Evolutionary conservation across 2,113 vertebrate species (phyloP).

Genomic region (Alethe diademata): DNA sequence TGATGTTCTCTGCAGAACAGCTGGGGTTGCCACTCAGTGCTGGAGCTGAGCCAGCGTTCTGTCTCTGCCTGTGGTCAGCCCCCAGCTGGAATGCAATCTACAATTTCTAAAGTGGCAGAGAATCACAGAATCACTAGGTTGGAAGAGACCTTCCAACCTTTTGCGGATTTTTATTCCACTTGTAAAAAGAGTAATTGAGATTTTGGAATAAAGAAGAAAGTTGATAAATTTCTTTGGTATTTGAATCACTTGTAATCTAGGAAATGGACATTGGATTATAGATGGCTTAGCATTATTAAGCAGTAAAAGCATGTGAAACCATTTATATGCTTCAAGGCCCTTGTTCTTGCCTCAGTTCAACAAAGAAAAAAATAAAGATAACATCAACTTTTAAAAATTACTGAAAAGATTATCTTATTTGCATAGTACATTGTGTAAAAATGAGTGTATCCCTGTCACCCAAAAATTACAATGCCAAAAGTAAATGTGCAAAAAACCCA

Average conservation of each 20-base stretch:
- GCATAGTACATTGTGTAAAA: neutral
- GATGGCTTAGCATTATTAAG: constrained; percentile 14
- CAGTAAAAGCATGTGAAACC: neutral
- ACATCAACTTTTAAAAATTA: neutral
- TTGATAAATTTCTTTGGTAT: constrained; percentile 11
- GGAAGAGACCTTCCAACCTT: no score
- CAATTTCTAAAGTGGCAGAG: neutral
- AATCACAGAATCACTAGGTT: no score
- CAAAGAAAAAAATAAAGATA: neutral
- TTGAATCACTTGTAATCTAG: constrained; percentile 6
- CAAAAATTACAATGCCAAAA: neutral
- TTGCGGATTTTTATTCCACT: neutral
- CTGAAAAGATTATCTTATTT: neutral
- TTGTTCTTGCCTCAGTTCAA: neutral
- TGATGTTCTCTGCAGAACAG: neutral
- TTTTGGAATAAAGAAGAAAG: constrained; percentile 26
- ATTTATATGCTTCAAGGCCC: neutral
- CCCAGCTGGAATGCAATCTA: neutral
- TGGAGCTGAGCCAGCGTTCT: neutral
- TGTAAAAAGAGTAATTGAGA: constrained; percentile 15
- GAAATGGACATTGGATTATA: constrained; percentile 21
- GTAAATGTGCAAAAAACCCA: neutral
- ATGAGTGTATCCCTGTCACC: fast-evolving
- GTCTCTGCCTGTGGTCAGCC: neutral
- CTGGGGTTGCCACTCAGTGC: neutral